Conservation (phyloP, 2,113 vertebrate genomes). For the Poecilia latipinna region DNA sequence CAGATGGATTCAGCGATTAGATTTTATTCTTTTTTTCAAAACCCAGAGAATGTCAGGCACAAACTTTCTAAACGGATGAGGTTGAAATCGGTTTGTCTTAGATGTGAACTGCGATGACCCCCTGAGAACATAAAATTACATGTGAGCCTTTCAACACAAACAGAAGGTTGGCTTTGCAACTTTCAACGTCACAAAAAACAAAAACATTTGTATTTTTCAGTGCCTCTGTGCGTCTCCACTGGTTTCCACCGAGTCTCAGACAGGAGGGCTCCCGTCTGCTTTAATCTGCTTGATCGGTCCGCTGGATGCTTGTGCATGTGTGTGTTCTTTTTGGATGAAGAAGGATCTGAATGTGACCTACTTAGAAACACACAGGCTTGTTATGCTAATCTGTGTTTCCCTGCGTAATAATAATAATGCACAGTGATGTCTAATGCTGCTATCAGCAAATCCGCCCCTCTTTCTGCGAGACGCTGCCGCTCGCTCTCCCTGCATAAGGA, state of each 20-base stretch:
- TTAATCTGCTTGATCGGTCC: slow-evolving; percentile 47
- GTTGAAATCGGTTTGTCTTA: too few species aligned
- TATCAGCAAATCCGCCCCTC: slow-evolving; percentile 51
- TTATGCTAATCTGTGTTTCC: slow-evolving; percentile 65
- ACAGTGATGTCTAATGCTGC: slow-evolving; percentile 62
- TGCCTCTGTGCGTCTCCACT: slow-evolving; percentile 3
- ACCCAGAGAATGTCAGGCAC: too few species aligned
- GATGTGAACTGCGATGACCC: neutral
- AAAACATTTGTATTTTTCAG: too few species aligned
- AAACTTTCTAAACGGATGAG: too few species aligned
- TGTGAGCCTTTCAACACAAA: neutral
- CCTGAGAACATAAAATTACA: neutral
- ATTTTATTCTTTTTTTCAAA: too few species aligned
- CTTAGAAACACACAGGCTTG: slow-evolving; percentile 53
- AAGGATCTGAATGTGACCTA: slow-evolving; percentile 64
- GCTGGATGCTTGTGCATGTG: slow-evolving; percentile 23
- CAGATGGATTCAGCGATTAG: too few species aligned
- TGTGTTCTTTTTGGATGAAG: slow-evolving; percentile 50
- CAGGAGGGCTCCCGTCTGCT: slow-evolving; percentile 44
- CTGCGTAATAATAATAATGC: slow-evolving; percentile 66
- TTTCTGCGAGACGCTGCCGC: slow-evolving; percentile 10
- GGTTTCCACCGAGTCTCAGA: slow-evolving; percentile 20
- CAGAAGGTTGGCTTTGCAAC: neutral
- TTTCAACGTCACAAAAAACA: neutral
- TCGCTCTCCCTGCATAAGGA: slow-evolving; percentile 37